A percentile compares a stretch with the other conserved stretches of the same genome.
These are phyloP conservation scores for Heliothis peltigera DNA, from an alignment of 2,888 invertebrate species.

Conservation along the genomic window DNA sequence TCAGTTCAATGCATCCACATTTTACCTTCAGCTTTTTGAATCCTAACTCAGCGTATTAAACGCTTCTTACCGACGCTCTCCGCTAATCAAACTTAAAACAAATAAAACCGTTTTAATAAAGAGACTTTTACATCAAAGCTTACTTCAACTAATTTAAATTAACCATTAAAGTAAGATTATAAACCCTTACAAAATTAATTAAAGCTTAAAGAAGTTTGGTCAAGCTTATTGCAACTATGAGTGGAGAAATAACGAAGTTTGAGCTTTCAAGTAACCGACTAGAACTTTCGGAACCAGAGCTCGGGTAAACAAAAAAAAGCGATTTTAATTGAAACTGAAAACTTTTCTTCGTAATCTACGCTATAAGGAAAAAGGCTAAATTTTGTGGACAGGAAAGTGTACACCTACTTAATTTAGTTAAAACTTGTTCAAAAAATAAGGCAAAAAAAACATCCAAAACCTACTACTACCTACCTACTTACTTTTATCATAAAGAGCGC, in stretches of 20 bases:
- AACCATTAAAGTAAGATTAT: constrained; percentile 57
- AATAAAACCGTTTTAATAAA: constrained; percentile 44
- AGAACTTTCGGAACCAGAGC: constrained; percentile 60
- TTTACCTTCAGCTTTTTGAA: not conserved
- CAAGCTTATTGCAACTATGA: constrained; percentile 75
- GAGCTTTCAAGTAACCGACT: constrained; percentile 63
- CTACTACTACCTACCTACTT: too few species aligned
- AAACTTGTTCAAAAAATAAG: not conserved
- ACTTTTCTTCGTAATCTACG: constrained; percentile 65
- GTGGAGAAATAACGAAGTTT: constrained; percentile 69
- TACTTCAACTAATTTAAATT: constrained; percentile 40
- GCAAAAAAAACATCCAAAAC: too few species aligned
- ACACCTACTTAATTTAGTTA: constrained; percentile 9
- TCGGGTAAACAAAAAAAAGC: constrained; percentile 62
- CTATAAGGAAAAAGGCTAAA: constrained; percentile 47
- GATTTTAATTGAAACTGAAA: constrained; percentile 68
- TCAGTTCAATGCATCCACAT: too few species aligned
- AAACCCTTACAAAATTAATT: constrained; percentile 69
- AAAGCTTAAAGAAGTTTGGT: constrained; percentile 72
- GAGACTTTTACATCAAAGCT: constrained; percentile 15
- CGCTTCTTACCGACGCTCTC: constrained; percentile 12
- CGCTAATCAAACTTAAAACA: constrained; percentile 24
- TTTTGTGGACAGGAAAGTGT: constrained; percentile 37
- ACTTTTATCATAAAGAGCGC: too few species aligned
- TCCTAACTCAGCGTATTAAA: not conserved